A percentile compares a stretch with the other conserved stretches of the same genome.
These are phyloP conservation scores for Trachymyrmex cornetzi DNA, from an alignment of 1,140 invertebrate species.

Conservation along the genomic window DNA sequence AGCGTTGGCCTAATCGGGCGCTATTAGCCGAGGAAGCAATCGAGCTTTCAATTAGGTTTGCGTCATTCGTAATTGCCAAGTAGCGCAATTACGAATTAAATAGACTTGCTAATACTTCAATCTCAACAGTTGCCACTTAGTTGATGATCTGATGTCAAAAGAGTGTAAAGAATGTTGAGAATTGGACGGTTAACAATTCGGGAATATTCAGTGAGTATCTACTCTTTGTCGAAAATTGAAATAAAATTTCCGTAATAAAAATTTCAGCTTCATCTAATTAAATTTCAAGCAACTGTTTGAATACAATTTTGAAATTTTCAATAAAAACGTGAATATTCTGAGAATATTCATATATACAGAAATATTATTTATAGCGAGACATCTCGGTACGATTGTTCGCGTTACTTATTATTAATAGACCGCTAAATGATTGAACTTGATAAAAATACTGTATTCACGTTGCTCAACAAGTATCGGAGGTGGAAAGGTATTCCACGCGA, in stretches of 20 bases:
- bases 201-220: too few species aligned
- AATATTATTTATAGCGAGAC: background rate
- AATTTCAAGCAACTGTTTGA: background rate
- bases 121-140: background rate
- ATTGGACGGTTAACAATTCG: background rate
- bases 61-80: conserved; percentile 4
- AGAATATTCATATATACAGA: background rate
- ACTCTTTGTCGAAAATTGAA: background rate
- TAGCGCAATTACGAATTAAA: conserved; percentile 3
- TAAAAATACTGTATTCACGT: conserved; percentile 36
- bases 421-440: background rate
- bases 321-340: background rate
- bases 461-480: conserved; percentile 25
- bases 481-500: background rate
- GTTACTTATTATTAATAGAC: conserved; percentile 9
- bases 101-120: background rate
- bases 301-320: background rate
- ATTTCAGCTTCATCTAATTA: background rate
- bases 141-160: background rate
- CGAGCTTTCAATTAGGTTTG: conserved; percentile 21
- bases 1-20: conserved; percentile 31
- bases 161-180: background rate
- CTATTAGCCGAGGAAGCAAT: conserved; percentile 9
- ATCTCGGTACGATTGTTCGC: background rate
- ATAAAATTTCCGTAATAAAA: background rate